These are phyloP conservation scores for Ornithoptera priamus DNA, from an alignment of 2,888 invertebrate species.

Conservation along the genomic window DNA sequence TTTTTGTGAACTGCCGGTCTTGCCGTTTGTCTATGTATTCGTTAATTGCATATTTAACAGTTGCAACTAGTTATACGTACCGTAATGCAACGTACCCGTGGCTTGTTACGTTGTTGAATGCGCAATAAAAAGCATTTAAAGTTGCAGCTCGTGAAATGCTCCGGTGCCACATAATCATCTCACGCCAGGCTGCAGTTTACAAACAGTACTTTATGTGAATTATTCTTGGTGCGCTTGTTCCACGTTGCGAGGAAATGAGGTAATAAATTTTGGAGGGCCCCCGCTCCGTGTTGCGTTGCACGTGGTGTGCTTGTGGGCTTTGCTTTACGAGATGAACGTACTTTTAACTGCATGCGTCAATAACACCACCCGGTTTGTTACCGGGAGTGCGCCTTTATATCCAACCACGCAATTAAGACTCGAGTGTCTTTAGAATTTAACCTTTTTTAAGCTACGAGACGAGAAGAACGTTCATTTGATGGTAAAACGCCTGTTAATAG, in stretches of 20 bases:
- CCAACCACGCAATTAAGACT: not conserved
- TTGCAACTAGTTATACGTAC: not conserved
- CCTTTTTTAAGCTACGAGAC: no score
- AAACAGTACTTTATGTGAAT: slow-evolving; percentile 30
- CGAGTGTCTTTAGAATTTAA: no score
- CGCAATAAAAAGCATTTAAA: slow-evolving; percentile 18
- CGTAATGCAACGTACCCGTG: slow-evolving; percentile 11
- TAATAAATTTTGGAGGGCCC: slow-evolving; percentile 28
- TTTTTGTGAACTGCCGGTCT: no score
- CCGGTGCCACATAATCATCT: slow-evolving; percentile 25
- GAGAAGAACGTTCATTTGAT: no score
- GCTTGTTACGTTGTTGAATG: slow-evolving; percentile 15
- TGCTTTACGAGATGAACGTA: slow-evolving; percentile 9
- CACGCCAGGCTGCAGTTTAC: slow-evolving; percentile 29
- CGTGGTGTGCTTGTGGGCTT: slow-evolving; percentile 5
- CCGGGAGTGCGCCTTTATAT: not conserved
- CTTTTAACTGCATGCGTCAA: slow-evolving; percentile 21
- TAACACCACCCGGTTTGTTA: slow-evolving; percentile 15
- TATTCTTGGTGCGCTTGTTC: slow-evolving; percentile 28
- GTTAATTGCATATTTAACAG: no score
- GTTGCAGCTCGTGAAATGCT: slow-evolving; percentile 26
- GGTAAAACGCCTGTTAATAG: no score
- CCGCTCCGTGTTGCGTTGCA: slow-evolving; percentile 21
- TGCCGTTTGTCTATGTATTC: no score
- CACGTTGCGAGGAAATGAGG: slow-evolving; percentile 27